phyloP scores from a whole-genome alignment of 2,113 vertebrate genomes.

The Choloepus hoffmanni region DNA sequence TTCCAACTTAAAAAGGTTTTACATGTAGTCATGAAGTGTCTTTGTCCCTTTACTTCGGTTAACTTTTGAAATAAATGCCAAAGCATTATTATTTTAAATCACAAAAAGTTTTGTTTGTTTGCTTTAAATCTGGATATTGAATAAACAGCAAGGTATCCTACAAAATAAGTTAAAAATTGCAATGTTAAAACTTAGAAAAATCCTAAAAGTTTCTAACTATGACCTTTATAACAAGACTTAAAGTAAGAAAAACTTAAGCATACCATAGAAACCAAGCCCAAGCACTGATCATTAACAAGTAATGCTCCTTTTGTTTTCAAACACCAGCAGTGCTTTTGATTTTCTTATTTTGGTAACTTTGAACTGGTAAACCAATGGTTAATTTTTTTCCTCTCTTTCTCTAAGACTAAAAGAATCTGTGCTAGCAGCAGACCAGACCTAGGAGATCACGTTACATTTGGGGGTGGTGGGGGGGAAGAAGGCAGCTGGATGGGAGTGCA shows the following conservation, averaged over 20 bases:
- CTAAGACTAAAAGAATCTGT: slow-evolving; percentile 84
- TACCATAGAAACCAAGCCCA: background rate
- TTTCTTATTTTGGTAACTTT: background rate
- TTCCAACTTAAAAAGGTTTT: slow-evolving; percentile 71
- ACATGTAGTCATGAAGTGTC: slow-evolving; percentile 54
- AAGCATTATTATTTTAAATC: slow-evolving; percentile 56
- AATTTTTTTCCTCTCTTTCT: slow-evolving; percentile 80
- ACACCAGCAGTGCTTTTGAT: background rate
- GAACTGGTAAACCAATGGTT: slow-evolving; percentile 83
- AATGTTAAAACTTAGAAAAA: slow-evolving; percentile 57
- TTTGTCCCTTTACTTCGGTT: slow-evolving; percentile 63
- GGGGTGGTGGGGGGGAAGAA: slow-evolving; percentile 80
- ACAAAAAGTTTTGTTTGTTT: background rate
- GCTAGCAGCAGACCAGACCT: slow-evolving; percentile 85
- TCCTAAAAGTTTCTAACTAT: slow-evolving; percentile 45
- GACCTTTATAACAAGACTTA: slow-evolving; percentile 51
- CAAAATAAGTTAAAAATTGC: background rate
- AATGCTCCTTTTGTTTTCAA: background rate
- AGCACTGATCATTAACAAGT: background rate
- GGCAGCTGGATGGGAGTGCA: slow-evolving; percentile 77
- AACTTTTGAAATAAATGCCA: slow-evolving; percentile 70
- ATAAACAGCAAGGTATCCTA: background rate
- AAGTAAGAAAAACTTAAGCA: background rate
- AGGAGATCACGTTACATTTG: slow-evolving; percentile 86
- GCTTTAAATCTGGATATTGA: slow-evolving; percentile 9